phyloP scores from a whole-genome alignment of 64 coral and sea anemone species.

The Astreopora myriophthalma region DNA sequence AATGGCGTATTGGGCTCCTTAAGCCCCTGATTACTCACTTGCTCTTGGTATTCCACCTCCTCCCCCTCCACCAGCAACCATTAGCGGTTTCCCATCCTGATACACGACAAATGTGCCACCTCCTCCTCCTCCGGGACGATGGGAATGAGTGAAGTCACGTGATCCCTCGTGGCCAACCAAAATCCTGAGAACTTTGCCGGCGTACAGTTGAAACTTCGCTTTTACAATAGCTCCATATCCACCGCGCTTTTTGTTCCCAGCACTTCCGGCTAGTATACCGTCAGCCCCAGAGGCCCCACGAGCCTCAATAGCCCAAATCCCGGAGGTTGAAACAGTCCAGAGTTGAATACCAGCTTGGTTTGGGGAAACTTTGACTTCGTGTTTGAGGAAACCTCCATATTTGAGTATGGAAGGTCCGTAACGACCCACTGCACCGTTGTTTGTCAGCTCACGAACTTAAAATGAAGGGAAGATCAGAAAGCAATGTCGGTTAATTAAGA shows the following conservation, averaged over 20 bases:
- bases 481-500: neutral
- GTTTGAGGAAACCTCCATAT: conserved; percentile 69
- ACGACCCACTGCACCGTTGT: conserved; percentile 62
- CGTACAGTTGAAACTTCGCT: conserved; percentile 76
- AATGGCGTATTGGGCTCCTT: too few relatives aligned
- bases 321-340: conserved; percentile 87
- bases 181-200: conserved; percentile 82
- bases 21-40: neutral
- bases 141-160: conserved; percentile 66
- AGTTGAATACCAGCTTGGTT: conserved; percentile 77
- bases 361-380: conserved; percentile 71
- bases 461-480: neutral
- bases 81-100: conserved; percentile 68
- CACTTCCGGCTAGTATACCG: conserved; percentile 73
- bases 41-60: conserved; percentile 56
- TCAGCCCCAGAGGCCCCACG: conserved; percentile 90
- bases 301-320: conserved; percentile 91
- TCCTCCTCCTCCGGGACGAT: conserved; percentile 93
- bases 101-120: conserved; percentile 94
- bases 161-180: conserved; percentile 86
- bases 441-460: conserved; percentile 80
- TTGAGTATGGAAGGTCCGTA: conserved; percentile 73
- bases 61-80: conserved; percentile 76
- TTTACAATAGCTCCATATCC: conserved; percentile 82
- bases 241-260: conserved; percentile 56